Conservation (phyloP, 2,888 invertebrate species). For the Andrena marginata region DNA sequence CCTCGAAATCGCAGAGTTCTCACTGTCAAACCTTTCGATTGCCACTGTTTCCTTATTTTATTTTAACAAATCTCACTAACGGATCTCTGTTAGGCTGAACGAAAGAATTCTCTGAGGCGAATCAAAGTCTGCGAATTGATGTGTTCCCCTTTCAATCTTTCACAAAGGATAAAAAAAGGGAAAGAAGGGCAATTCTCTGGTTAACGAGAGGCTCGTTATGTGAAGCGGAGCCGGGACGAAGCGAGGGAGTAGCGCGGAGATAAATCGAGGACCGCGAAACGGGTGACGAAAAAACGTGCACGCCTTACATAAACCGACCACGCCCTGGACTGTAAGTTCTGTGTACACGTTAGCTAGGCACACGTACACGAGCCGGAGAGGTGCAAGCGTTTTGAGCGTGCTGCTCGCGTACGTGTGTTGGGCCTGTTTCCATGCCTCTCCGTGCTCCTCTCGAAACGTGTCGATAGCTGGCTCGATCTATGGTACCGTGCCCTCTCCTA, state of each 20-base stretch:
- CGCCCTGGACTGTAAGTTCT: slow-evolving; percentile 78
- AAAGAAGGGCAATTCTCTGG: slow-evolving; percentile 42
- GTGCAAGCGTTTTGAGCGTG: slow-evolving; percentile 34
- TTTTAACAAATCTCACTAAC: background rate
- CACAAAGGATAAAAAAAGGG: slow-evolving; percentile 31
- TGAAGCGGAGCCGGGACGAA: slow-evolving; percentile 15
- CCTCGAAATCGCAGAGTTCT: background rate
- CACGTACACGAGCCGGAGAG: slow-evolving; percentile 8
- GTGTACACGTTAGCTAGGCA: slow-evolving; percentile 49
- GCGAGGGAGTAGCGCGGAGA: slow-evolving; percentile 61
- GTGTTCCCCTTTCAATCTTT: slow-evolving; percentile 35
- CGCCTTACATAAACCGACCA: slow-evolving; percentile 84
- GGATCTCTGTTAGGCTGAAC: slow-evolving; percentile 10
- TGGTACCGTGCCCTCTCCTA: slow-evolving; percentile 61
- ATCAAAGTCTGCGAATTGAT: slow-evolving; percentile 35
- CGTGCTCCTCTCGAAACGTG: slow-evolving; percentile 68
- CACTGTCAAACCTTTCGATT: background rate
- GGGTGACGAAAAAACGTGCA: slow-evolving; percentile 82
- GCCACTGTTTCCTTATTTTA: too few relatives aligned
- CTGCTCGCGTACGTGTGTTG: slow-evolving; percentile 15
- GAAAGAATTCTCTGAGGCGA: slow-evolving; percentile 1
- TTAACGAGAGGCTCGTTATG: slow-evolving; percentile 57
- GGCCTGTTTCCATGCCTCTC: slow-evolving; percentile 37
- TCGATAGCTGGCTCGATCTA: slow-evolving; percentile 67
- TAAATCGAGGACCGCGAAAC: slow-evolving; percentile 70